Base-by-base conservation (phyloP, 2,797 vertebrate genomes). In the Peromyscus attwateri region DNA sequence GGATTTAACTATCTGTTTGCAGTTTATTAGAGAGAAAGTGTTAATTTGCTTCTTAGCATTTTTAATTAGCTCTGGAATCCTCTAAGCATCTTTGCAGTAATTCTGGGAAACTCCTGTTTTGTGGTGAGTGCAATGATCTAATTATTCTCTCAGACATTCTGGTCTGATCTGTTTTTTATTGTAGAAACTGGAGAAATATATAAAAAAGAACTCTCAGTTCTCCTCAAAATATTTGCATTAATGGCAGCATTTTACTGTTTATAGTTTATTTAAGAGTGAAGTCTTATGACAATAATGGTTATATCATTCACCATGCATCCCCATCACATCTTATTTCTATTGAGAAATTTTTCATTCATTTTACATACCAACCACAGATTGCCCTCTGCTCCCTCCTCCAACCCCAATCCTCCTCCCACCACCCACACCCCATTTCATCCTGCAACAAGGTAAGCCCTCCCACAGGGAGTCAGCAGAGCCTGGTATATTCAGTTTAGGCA, bases 1-100 rank as follows among this genome's bases (percentile, higher is more conserved):
- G 89, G 87, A 94, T 81, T 95, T 96, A 98, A 98, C 97, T 97
- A 91, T 94, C 83, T 96, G 87, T 97, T 97, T 97, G 87, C 92
- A 94, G 92, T 97, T 97, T 97, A 97, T 97, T 96, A 97, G 93
- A 92, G 95, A 95, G 81, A 97, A 96, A 96, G 95, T 97, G 95
- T 96, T 98, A 96, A 97, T 97, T 97, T 95, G 19, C 83, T 97
- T 96, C 89, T 96, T 97, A 96, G 87, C 62, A 98, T 97, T 97
- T 96, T 94, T 87, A 97, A 97, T 97, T 97, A 96, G 79, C 92
- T 96, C 87, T 97, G 95, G 94, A 98, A 98, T 89, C 83, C 95
- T 97, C 96, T 92, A 87, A 93, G 80, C 96, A 96, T 96, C 95
- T 97, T 96, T 87, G 82, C 70, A 55, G 34, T 93, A 89, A 96